phyloP scores from a whole-genome alignment of 2,113 vertebrate species.

The Panurus biarmicus region DNA sequence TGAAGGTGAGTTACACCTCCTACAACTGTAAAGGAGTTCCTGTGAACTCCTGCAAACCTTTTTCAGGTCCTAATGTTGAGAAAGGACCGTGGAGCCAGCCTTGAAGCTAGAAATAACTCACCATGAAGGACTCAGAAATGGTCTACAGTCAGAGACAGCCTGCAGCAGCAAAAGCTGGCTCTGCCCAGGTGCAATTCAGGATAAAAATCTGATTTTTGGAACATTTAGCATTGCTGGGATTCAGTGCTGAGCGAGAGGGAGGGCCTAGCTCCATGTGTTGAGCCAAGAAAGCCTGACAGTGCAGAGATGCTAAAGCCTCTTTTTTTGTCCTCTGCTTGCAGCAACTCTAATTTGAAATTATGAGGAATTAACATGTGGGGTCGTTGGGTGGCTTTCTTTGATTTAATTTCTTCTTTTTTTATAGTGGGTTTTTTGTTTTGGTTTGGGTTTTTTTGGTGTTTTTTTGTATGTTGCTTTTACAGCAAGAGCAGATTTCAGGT shows the following conservation, averaged over 20 bases:
- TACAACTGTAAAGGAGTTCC: neutral
- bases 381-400: neutral
- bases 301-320: neutral
- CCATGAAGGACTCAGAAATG: neutral
- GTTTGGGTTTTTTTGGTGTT: neutral
- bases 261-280: neutral
- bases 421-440: neutral
- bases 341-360: neutral
- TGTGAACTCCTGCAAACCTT: neutral
- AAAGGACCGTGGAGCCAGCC: neutral
- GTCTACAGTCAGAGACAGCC: neutral
- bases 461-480: neutral
- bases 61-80: neutral
- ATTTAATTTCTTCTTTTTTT: neutral
- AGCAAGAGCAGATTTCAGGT: neutral
- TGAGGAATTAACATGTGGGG: neutral
- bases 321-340: neutral
- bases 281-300: neutral
- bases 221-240: constrained; percentile 2
- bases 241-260: neutral
- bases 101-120: neutral
- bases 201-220: constrained; percentile 6
- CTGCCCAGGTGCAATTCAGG: constrained; percentile 36
- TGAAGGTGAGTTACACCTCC: neutral
- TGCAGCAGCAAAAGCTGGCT: neutral